A percentile compares a stretch with the other conserved stretches of the same genome.
phyloP scores from a whole-genome alignment of 2,113 vertebrate species.

The Grammomys surdaster region DNA sequence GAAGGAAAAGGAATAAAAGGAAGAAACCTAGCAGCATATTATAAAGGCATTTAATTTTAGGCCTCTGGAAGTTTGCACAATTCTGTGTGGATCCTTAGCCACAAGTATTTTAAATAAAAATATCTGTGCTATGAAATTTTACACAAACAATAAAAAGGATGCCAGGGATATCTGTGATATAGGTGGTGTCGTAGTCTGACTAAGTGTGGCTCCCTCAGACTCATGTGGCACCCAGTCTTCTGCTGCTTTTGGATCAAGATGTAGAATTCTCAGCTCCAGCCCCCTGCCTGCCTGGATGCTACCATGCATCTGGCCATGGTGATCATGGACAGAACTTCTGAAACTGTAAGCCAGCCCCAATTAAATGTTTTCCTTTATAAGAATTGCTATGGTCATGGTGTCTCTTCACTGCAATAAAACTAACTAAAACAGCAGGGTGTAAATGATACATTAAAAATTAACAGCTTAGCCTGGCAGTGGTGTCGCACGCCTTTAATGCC shows the following conservation, averaged over 20 bases:
- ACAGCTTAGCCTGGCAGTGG: not conserved
- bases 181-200: not conserved
- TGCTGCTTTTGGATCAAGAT: not conserved
- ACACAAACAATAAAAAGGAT: constrained; percentile 1
- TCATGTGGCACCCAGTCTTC: not conserved
- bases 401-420: not conserved
- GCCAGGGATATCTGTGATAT: constrained; percentile 7
- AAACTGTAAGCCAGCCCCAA: not conserved
- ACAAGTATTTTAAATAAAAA: not conserved
- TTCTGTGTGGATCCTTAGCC: constrained; percentile 10
- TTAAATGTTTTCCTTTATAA: not conserved
- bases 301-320: not conserved
- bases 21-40: not conserved
- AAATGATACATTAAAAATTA: not conserved
- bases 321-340: not conserved
- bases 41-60: not conserved
- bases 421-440: not conserved
- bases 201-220: too few species aligned
- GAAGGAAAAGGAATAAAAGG: not conserved
- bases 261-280: not conserved
- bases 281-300: not conserved
- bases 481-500: too few species aligned
- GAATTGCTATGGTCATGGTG: not conserved
- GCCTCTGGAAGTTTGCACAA: not conserved
- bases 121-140: constrained; percentile 27